A percentile compares a stretch with the other conserved stretches of the same genome.
These are phyloP conservation scores for Brenthis ino DNA, from an alignment of 2,888 invertebrate genomes.

Conservation along the genomic window DNA sequence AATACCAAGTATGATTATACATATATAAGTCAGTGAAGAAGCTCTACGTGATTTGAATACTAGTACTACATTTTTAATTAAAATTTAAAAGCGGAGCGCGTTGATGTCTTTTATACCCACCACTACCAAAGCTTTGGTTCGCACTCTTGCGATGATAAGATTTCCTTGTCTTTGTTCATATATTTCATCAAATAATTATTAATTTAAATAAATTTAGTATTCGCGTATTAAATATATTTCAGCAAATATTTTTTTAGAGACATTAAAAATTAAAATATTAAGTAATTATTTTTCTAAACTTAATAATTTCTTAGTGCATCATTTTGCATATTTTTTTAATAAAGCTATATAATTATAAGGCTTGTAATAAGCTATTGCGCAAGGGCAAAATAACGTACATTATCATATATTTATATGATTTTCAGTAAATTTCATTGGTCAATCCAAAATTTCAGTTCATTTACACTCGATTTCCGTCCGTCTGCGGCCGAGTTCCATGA, in stretches of 20 bases:
- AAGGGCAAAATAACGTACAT: neutral
- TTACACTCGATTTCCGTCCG: constrained; percentile 42
- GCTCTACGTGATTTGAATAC: neutral
- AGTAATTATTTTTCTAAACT: too few species aligned
- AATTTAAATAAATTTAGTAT: too few species aligned
- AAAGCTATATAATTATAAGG: too few species aligned
- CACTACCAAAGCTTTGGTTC: constrained; percentile 38
- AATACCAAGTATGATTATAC: too few species aligned
- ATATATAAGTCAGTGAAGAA: neutral
- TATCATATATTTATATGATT: neutral
- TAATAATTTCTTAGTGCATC: too few species aligned
- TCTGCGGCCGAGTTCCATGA: constrained; percentile 45
- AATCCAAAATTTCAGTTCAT: constrained; percentile 35
- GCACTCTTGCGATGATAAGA: constrained; percentile 39
- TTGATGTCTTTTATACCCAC: constrained; percentile 67
- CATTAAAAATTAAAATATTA: too few species aligned
- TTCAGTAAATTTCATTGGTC: constrained; percentile 9
- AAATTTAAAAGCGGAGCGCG: constrained; percentile 44
- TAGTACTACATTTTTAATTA: neutral
- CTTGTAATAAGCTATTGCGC: neutral
- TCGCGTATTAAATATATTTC: too few species aligned
- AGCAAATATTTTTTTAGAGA: too few species aligned
- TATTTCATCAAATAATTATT: neutral
- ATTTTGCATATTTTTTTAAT: too few species aligned
- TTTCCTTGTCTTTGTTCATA: neutral